Percentiles rank a stretch among this genome's conserved stretches.
Evolutionary conservation across 2,797 vertebrate species (phyloP).

Genomic region (Lates japonicus): DNA sequence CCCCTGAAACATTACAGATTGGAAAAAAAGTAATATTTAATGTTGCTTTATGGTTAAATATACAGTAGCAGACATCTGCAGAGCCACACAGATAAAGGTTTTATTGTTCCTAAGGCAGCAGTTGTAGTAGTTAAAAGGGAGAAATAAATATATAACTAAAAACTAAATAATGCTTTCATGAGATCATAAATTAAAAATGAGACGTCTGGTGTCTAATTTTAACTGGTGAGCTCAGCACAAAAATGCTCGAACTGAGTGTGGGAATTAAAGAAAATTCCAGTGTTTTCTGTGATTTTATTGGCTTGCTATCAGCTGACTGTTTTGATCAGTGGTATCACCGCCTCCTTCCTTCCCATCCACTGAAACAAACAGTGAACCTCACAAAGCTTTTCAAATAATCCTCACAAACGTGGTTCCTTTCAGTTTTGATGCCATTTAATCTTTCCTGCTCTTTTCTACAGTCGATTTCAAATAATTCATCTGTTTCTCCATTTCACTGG

Average conservation of each 20-base stretch:
- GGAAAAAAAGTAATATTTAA: too few species aligned
- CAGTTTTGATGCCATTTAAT: background rate
- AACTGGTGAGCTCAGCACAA: background rate
- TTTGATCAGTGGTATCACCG: background rate
- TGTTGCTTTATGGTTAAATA: too few species aligned
- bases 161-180: background rate
- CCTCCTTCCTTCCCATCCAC: too few species aligned
- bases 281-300: constrained; percentile 1
- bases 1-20: too few species aligned
- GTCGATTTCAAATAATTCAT: background rate
- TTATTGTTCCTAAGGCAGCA: too few species aligned
- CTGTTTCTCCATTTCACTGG: constrained; percentile 10
- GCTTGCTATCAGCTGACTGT: background rate
- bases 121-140: background rate
- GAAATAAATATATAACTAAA: background rate
- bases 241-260: background rate
- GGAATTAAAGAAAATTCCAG: background rate
- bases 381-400: background rate
- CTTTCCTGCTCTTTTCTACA: background rate
- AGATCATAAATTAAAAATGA: constrained; percentile 8
- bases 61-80: too few species aligned
- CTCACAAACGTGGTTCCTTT: too few species aligned
- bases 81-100: too few species aligned
- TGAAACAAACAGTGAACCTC: background rate
- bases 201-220: background rate